Conservation (phyloP, 2,888 invertebrate species). For the Yponomeuta plumbellus region DNA sequence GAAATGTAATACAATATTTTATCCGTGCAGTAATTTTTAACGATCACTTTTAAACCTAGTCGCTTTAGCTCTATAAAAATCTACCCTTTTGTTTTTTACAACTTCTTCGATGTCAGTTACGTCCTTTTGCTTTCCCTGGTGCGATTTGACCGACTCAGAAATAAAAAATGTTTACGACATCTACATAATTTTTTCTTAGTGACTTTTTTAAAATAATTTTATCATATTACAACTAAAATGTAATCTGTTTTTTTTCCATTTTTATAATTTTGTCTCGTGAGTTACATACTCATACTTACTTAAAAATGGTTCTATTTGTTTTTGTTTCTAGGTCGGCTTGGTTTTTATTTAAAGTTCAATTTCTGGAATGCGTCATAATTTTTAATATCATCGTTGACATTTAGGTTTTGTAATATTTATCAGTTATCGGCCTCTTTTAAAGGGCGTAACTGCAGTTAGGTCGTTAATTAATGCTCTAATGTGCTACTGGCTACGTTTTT, state of each 20-base stretch:
- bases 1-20: neutral
- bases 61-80: neutral
- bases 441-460: neutral
- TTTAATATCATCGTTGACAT: neutral
- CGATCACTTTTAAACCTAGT: neutral
- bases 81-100: neutral
- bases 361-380: neutral
- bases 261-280: too few species aligned
- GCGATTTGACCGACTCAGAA: neutral
- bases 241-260: too few species aligned
- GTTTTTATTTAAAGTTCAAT: neutral
- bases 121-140: neutral
- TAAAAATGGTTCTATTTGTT: too few species aligned
- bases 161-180: too few species aligned
- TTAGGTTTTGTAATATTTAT: neutral
- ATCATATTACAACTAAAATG: too few species aligned
- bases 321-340: too few species aligned
- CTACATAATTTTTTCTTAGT: too few species aligned
- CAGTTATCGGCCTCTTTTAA: neutral
- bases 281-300: too few species aligned
- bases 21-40: neutral
- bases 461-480: neutral
- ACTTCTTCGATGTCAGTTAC: neutral
- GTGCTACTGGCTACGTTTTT: neutral
- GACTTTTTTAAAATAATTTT: too few species aligned